Percentiles rank a stretch among this genome's conserved stretches.
Conservation (phyloP, 2,113 vertebrate genomes). For the Galemys pyrenaicus region DNA sequence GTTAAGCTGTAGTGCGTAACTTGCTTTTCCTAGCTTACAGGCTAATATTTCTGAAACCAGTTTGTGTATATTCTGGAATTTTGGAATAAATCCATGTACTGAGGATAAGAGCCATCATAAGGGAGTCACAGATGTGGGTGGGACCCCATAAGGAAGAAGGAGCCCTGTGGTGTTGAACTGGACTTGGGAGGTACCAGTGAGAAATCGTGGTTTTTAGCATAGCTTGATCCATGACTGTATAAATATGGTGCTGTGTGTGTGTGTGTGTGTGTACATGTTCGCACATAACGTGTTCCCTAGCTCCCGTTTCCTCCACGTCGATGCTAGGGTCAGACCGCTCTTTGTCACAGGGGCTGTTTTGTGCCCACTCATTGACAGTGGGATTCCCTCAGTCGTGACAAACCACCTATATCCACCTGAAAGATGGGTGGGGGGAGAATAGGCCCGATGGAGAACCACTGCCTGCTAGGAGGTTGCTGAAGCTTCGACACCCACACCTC, state of each 20-base stretch:
- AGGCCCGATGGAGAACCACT: neutral
- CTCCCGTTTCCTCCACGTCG: neutral
- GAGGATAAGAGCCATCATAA: neutral
- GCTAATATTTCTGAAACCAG: constrained; percentile 15
- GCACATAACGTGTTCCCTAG: neutral
- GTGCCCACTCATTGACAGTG: neutral
- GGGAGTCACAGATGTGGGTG: constrained; percentile 8
- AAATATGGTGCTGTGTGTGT: neutral
- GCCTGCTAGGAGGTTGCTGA: neutral
- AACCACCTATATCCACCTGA: too few relatives aligned
- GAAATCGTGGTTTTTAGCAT: constrained; percentile 5
- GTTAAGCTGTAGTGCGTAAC: constrained; percentile 14
- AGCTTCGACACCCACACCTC: neutral
- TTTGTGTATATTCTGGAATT: too few relatives aligned
- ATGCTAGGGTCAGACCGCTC: neutral
- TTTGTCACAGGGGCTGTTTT: neutral
- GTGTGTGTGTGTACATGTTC: neutral
- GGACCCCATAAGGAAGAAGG: neutral
- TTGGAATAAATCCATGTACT: constrained; percentile 54
- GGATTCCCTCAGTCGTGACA: too few relatives aligned
- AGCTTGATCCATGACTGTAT: neutral
- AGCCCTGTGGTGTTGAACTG: neutral
- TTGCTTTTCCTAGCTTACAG: constrained; percentile 30
- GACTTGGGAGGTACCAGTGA: neutral
- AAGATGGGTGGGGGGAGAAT: too few relatives aligned